Evolutionary conservation across 2,888 invertebrate genomes (phyloP).

Genomic region (Aphidoletes aphidimyza): DNA sequence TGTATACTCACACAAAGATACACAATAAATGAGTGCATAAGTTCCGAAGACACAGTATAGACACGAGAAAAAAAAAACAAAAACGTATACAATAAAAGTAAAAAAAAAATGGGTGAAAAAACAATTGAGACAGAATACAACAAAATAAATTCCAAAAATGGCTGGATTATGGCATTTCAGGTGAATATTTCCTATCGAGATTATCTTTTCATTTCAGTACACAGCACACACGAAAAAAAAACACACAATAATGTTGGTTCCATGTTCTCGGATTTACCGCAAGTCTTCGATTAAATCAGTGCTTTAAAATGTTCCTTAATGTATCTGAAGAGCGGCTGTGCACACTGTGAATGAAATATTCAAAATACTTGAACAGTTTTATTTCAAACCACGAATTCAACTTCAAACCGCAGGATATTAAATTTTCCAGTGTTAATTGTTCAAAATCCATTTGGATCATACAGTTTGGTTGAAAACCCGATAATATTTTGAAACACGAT

Average conservation of each 20-base stretch:
- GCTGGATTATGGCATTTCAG: conserved; percentile 79
- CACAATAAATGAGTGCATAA: conserved; percentile 37
- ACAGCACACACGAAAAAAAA: background rate
- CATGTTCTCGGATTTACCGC: too few species aligned
- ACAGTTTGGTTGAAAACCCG: too few species aligned
- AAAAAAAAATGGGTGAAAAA: conserved; percentile 56
- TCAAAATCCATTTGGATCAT: too few species aligned
- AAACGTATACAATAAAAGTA: background rate
- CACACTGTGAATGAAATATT: too few species aligned
- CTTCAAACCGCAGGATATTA: too few species aligned
- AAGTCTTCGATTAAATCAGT: too few species aligned
- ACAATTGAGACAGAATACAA: conserved; percentile 77
- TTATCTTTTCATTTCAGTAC: background rate
- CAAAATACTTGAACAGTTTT: too few species aligned
- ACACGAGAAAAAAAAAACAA: background rate
- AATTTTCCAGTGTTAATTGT: too few species aligned
- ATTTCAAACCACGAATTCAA: too few species aligned
- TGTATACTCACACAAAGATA: conserved; percentile 22
- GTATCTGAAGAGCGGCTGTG: too few species aligned
- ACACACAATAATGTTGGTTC: background rate
- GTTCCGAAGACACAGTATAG: background rate
- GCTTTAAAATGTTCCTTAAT: too few species aligned
- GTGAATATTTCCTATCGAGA: conserved; percentile 65
- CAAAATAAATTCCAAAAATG: conserved; percentile 75
- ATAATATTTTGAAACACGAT: too few species aligned